Evolutionary conservation across 2,797 vertebrate species (phyloP).

Genomic region (Liparis tanakae): DNA sequence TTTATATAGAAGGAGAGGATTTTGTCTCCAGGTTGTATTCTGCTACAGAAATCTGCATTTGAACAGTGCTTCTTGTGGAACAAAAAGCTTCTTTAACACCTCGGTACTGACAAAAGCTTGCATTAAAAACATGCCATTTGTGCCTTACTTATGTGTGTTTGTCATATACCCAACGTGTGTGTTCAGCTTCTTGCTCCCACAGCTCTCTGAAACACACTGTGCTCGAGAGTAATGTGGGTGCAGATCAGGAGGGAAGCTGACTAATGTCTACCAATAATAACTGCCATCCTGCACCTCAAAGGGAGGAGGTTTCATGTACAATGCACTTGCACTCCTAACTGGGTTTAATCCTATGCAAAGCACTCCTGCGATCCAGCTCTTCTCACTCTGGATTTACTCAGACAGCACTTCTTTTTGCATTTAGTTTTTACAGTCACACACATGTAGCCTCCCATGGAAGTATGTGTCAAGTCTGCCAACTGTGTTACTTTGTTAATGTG

Average conservation of each 20-base stretch:
- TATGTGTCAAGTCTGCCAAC: no score
- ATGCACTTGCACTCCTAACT: constrained; percentile 25
- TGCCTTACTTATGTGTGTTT: not conserved
- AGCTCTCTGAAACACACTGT: not conserved
- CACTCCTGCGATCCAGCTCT: constrained; percentile 15
- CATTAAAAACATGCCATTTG: not conserved
- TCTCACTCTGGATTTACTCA: constrained; percentile 4
- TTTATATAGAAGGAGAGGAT: not conserved
- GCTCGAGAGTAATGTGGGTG: no score
- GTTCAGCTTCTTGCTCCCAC: not conserved
- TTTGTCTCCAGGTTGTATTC: not conserved
- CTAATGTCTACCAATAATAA: not conserved
- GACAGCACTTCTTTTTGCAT: not conserved
- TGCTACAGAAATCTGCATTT: not conserved
- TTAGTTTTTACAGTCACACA: not conserved
- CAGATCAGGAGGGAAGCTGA: no score
- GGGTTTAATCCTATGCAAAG: constrained; percentile 42
- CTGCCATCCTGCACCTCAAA: not conserved
- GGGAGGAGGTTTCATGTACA: not conserved
- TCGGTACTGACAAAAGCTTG: not conserved
- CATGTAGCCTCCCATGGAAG: not conserved
- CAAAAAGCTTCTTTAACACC: not conserved
- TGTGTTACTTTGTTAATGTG: constrained; percentile 1
- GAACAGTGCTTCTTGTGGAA: not conserved
- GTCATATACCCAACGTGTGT: not conserved